phyloP scores from a whole-genome alignment of 2,113 vertebrate genomes.

The Anseranas semipalmata region DNA sequence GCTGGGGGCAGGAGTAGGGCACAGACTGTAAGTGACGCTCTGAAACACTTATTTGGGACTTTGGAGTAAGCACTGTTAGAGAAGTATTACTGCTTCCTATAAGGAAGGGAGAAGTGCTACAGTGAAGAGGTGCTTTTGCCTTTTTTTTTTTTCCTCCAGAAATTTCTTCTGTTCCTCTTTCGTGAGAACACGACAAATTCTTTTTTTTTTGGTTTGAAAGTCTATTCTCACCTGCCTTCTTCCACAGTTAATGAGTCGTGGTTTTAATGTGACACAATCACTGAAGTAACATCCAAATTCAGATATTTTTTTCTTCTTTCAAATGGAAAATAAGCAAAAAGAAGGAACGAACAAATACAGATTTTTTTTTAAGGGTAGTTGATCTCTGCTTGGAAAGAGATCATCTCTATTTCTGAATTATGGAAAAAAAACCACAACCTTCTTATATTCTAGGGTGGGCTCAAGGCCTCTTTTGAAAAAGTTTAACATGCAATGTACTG shows the following conservation, averaged over 20 bases:
- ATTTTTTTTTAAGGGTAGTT: conserved; percentile 35
- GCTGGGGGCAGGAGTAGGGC: neutral
- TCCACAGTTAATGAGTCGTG: neutral
- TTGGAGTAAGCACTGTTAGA: neutral
- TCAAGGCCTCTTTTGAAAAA: neutral
- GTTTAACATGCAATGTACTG: neutral
- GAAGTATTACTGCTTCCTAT: neutral
- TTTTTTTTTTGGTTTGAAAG: neutral
- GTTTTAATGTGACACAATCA: neutral
- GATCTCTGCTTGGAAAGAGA: conserved; percentile 17
- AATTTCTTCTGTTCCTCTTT: neutral
- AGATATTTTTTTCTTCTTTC: conserved; percentile 22
- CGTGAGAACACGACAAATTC: neutral
- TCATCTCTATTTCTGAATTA: neutral
- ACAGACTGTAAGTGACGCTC: neutral
- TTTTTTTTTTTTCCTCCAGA: conserved; percentile 4
- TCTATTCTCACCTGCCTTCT: neutral
- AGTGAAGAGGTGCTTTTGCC: neutral
- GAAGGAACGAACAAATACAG: conserved; percentile 36
- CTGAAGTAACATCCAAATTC: neutral
- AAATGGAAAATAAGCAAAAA: conserved; percentile 24
- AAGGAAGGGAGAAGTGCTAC: neutral
- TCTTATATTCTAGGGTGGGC: neutral
- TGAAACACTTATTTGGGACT: neutral
- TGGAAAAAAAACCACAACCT: neutral